Conservation (phyloP, 2,797 vertebrate species). For the Peromyscus aztecus region DNA sequence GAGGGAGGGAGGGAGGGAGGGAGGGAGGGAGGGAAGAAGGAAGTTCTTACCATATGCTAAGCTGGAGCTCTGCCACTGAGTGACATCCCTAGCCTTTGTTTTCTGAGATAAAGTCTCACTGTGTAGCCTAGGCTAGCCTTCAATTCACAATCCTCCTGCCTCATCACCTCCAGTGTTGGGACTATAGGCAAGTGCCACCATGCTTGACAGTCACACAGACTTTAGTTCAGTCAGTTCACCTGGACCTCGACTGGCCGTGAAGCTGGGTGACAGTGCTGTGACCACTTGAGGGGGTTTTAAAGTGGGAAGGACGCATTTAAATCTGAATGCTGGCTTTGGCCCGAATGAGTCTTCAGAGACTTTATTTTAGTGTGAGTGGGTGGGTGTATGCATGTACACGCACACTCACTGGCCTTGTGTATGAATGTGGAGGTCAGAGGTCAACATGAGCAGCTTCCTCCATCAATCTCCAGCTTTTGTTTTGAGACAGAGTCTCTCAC, state of each 20-base stretch:
- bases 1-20: accelerated
- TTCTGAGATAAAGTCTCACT: background rate
- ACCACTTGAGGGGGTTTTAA: too few relatives aligned
- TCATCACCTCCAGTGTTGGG: background rate
- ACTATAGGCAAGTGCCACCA: background rate
- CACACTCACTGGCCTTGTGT: background rate
- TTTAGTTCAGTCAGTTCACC: background rate
- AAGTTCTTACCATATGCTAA: background rate
- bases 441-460: background rate
- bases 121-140: background rate
- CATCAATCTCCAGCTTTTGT: background rate
- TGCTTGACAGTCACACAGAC: background rate
- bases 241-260: background rate
- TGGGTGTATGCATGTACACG: background rate
- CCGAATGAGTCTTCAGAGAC: background rate
- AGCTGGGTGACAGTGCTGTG: background rate
- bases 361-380: background rate
- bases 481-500: background rate
- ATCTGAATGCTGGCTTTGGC: background rate
- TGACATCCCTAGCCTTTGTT: background rate
- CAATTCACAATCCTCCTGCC: background rate
- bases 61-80: background rate
- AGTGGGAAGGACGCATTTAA: background rate
- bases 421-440: background rate
- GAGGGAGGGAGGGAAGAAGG: too few relatives aligned